Percentiles rank a stretch among this genome's conserved stretches.
Conservation (phyloP, 1,140 invertebrate species). For the Ooceraea biroi region DNA sequence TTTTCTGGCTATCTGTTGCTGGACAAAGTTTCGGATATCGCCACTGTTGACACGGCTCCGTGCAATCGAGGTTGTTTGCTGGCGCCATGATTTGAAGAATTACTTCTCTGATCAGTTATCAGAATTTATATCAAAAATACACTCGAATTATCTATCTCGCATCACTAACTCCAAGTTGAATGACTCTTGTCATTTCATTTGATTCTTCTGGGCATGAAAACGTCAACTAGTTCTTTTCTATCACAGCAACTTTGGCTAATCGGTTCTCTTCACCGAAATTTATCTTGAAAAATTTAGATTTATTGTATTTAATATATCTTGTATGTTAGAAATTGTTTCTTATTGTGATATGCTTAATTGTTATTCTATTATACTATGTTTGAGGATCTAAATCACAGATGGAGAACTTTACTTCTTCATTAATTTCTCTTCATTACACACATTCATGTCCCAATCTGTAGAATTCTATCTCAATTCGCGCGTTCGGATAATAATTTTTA, state of each 20-base stretch:
- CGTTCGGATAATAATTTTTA: too few species aligned
- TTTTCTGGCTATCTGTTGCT: slow-evolving; percentile 62
- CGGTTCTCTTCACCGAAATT: not conserved
- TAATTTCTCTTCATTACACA: not conserved
- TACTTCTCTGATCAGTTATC: not conserved
- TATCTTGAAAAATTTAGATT: not conserved
- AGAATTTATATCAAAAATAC: not conserved
- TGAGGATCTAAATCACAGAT: slow-evolving; percentile 1
- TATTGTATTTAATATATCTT: not conserved
- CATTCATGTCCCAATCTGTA: not conserved
- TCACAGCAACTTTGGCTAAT: slow-evolving; percentile 10
- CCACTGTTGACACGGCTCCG: slow-evolving; percentile 83
- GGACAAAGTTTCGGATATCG: slow-evolving; percentile 81
- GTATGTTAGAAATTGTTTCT: not conserved
- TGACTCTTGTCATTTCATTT: not conserved
- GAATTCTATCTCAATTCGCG: not conserved
- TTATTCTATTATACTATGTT: not conserved
- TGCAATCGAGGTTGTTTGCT: slow-evolving; percentile 81
- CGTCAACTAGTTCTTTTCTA: slow-evolving; percentile 7
- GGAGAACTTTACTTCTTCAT: not conserved
- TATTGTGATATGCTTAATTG: not conserved
- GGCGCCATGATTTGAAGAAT: slow-evolving; percentile 78
- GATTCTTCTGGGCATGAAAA: not conserved
- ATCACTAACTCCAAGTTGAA: not conserved
- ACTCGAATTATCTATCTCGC: not conserved